Conservation (phyloP, 2,888 invertebrate genomes). For the Craniophora ligustri region DNA sequence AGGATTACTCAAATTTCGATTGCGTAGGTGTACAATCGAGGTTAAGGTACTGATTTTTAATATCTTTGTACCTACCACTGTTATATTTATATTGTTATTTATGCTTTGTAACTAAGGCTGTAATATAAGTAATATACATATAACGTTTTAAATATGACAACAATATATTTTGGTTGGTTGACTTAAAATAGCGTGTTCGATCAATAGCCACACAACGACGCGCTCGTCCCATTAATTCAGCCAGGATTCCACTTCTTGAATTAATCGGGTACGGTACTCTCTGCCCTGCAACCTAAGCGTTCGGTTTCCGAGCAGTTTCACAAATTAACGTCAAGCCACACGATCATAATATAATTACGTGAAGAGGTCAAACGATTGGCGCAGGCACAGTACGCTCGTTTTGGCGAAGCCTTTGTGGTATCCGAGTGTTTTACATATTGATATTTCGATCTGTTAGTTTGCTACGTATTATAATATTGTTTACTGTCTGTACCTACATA, state of each 20-base stretch:
- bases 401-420: conserved; percentile 56
- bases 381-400: conserved; percentile 52
- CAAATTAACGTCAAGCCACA: conserved; percentile 80
- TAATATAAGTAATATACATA: no score
- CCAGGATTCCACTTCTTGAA: conserved; percentile 79
- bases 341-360: conserved; percentile 73
- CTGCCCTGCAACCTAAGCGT: conserved; percentile 72
- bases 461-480: conserved; percentile 19
- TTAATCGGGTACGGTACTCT: conserved; percentile 77
- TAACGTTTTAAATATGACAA: conserved; percentile 40
- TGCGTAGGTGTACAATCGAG: conserved; percentile 22
- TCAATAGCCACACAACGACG: conserved; percentile 73
- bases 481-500: no score
- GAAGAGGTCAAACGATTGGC: conserved; percentile 57
- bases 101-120: no score
- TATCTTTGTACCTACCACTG: conserved; percentile 5
- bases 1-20: conserved; percentile 31
- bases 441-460: conserved; percentile 35
- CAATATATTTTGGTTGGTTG: conserved; percentile 48
- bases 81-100: neutral
- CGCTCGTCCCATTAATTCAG: conserved; percentile 76
- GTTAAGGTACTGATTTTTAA: conserved; percentile 18
- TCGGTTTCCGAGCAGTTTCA: conserved; percentile 82
- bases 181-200: conserved; percentile 59
- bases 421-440: conserved; percentile 37